Evolutionary conservation across 2,113 vertebrate genomes (phyloP), one percentile per base, ranked within the genome.

Genomic region (Cheilinus undulatus): DNA sequence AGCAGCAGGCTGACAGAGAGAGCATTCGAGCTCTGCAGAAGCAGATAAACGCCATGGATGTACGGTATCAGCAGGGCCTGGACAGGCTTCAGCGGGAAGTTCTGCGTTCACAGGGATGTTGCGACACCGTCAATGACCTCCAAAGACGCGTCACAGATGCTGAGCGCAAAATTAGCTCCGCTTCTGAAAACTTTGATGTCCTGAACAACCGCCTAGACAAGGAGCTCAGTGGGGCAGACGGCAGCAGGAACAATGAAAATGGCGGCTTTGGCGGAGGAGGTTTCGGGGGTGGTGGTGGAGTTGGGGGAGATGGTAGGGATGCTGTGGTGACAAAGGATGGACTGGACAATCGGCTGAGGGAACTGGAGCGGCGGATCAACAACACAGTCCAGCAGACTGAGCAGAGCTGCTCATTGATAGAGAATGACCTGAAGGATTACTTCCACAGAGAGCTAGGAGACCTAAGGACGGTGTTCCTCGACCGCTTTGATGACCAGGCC

Each of bases 11-110:
- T 46, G 95, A 97, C 69, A 80, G 84, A 1, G 96, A 98, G 8
- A 93, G 90, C 22, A 94, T 97, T 20, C 91, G 82, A 4, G 92
- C 92, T 0, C 86, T 99, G 82, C 96, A 97, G 91, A 97, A 98
- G 74, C 89, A 95, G 9, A 80, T 99, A 20, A 91, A 88, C 8
- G 93, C 91, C 0, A 54, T 95, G 86, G 95, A 97, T 3, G 87
- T 91, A 30, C 90, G 85, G 2, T 91, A 95, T 73, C 91, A 76
- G 15, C 93, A 94, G n/a, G 80, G 78, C 0, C 52, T 93, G 62
- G 93, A 95, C 5, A 78, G 32, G 2, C 85, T 96, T 62, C 90
- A 88, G 3, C 50, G 48, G 1, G 93, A 95, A 1, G 72, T 93
- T 20, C 68, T 59, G 7, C 86, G 69, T 19, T 75, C 89, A 0